Evolutionary conservation across 2,797 vertebrate genomes (phyloP), one percentile per base, ranked within the genome.

Genomic region (Bryconaethiops microstoma): DNA sequence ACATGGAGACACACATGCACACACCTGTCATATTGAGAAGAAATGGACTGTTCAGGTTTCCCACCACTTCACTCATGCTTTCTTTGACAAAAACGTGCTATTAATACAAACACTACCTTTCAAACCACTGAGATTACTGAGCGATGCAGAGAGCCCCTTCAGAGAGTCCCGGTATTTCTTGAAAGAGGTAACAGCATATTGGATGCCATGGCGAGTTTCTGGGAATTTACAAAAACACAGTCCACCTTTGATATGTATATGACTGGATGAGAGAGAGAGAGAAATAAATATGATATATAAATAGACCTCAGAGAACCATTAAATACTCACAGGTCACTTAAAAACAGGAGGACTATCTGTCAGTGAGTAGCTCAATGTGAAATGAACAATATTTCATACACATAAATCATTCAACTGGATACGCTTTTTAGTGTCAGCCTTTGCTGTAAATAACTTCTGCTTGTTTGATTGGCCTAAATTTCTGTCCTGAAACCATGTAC

Each of bases 31-130:
- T 65, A 25, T 48, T 42, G 7, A 77, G 19, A 64, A 21, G 17
- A 73, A 71, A 71, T 63, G 45, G 5, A 17, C 39, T 8, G 35
- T 73, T 45, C 12, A 9, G 40, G 14, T 55, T 81, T 70, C n/a
- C 74, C 59, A n/a, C n/a, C 55, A 12, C 35, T n/a, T 1, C 65
- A 16, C 74, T 63, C 57, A 63, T 45, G 45, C 52, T 17, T 21
- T 67, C 60, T 40, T 40, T 8, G 42, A 57, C 45, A 74, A 40
- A 74, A 77, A 78, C 25, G 50, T 74, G 45, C 60, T 77, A 67
- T 73, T 82, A 67, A 63, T 73, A 50, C 68, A 82, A 82, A 77
- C 80, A 82, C 80, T 77, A 48, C 68, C 75, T 74, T 62, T 67
- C 62, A 74, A 45, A 68, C 19, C 42, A n/a, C 73, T 64, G 9